phyloP scores from a whole-genome alignment of 2,797 vertebrate species.

The Miichthys miiuy region DNA sequence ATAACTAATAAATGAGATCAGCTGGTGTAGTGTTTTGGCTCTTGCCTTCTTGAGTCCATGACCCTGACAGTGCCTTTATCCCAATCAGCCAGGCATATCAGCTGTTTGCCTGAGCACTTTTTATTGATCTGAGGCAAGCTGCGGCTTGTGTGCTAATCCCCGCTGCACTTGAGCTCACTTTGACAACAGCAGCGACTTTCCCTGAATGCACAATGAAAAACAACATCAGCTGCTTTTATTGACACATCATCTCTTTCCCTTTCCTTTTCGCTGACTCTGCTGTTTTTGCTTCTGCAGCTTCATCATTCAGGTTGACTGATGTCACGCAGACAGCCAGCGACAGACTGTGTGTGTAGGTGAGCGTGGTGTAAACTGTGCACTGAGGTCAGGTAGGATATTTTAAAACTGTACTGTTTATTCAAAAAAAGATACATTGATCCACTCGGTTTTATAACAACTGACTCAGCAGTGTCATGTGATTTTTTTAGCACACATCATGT shows the following conservation, averaged over 20 bases:
- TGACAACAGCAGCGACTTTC: slow-evolving; percentile 5
- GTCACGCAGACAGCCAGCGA: too few relatives aligned
- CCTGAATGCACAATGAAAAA: slow-evolving; percentile 58
- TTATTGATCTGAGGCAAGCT: slow-evolving; percentile 52
- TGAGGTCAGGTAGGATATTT: slow-evolving; percentile 36
- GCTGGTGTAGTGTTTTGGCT: background rate
- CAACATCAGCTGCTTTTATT: slow-evolving; percentile 69
- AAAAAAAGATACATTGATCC: slow-evolving; percentile 18
- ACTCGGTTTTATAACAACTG: background rate
- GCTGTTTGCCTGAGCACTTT: slow-evolving; percentile 32
- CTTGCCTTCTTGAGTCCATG: background rate
- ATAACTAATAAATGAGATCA: background rate
- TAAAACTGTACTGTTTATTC: background rate
- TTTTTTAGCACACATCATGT: slow-evolving; percentile 66
- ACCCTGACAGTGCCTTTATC: background rate
- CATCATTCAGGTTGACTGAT: slow-evolving; percentile 45
- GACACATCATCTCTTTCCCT: slow-evolving; percentile 51
- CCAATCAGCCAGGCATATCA: slow-evolving; percentile 21
- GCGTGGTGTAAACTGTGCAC: background rate
- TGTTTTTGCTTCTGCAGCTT: slow-evolving; percentile 51
- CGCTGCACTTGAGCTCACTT: slow-evolving; percentile 38
- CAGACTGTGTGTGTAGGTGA: slow-evolving; percentile 13
- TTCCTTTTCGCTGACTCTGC: slow-evolving; percentile 51
- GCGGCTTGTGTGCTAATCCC: slow-evolving; percentile 34
- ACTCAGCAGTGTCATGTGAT: slow-evolving; percentile 37